A percentile compares a stretch with the other conserved stretches of the same genome.
Evolutionary conservation across 2,113 vertebrate species (phyloP).

Genomic region (Platichthys stellatus): DNA sequence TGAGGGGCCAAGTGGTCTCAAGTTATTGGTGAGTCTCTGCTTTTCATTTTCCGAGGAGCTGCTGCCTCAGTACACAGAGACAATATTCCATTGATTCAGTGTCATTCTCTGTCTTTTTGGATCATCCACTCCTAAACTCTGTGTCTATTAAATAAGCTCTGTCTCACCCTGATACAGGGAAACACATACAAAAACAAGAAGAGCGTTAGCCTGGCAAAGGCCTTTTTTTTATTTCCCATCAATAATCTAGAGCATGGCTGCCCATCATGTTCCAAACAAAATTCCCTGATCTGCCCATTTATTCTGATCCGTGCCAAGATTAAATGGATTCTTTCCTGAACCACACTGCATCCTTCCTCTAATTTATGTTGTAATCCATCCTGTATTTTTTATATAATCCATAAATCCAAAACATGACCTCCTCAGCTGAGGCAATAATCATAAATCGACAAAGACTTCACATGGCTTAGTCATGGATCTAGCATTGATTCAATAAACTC

Average conservation of each 20-base stretch:
- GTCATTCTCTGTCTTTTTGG: not conserved
- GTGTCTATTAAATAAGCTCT: not conserved
- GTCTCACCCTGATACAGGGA: too few species aligned
- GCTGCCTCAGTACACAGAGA: not conserved
- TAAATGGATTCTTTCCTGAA: too few species aligned
- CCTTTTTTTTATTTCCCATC: too few species aligned
- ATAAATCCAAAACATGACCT: not conserved
- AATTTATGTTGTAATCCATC: too few species aligned
- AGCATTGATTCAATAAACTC: not conserved
- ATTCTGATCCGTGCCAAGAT: too few species aligned
- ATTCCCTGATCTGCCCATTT: too few species aligned
- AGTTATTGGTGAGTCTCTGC: not conserved
- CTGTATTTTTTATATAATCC: not conserved
- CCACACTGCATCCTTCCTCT: too few species aligned
- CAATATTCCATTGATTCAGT: not conserved
- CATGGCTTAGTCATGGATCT: not conserved
- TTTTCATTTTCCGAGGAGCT: not conserved
- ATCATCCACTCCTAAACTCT: not conserved
- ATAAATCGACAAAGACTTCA: not conserved
- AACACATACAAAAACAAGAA: too few species aligned
- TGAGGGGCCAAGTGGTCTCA: not conserved
- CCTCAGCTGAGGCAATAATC: not conserved
- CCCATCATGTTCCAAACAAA: too few species aligned
- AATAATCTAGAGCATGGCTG: too few species aligned
- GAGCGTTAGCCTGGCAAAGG: too few species aligned